These are phyloP conservation scores for Thamnaconus septentrionalis DNA, from an alignment of 2,113 vertebrate species.

Conservation along the genomic window DNA sequence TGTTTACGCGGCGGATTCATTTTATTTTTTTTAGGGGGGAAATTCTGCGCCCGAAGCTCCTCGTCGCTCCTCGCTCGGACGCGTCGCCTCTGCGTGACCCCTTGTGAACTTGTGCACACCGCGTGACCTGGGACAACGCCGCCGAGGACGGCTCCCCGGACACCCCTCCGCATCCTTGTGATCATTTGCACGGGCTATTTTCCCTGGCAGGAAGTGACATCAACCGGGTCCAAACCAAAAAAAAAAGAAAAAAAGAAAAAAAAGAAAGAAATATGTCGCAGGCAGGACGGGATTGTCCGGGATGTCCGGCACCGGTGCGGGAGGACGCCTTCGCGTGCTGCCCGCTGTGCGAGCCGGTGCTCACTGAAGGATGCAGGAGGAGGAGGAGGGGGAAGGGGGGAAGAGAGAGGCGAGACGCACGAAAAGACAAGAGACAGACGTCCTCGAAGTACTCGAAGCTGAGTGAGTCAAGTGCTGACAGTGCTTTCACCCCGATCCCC, in stretches of 20 bases:
- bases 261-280: slow-evolving; percentile 64
- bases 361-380: slow-evolving; percentile 57
- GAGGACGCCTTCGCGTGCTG: slow-evolving; percentile 46
- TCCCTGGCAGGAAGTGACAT: slow-evolving; percentile 80
- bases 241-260: not conserved
- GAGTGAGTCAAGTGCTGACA: slow-evolving; percentile 69
- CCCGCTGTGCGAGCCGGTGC: slow-evolving; percentile 39
- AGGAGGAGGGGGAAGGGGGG: slow-evolving; percentile 30
- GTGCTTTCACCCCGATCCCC: slow-evolving; percentile 56
- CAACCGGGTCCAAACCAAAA: slow-evolving; percentile 70
- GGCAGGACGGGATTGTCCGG: slow-evolving; percentile 62
- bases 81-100: slow-evolving; percentile 9
- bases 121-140: slow-evolving; percentile 18
- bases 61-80: slow-evolving; percentile 12
- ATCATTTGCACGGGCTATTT: slow-evolving; percentile 40
- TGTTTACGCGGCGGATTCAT: slow-evolving; percentile 41
- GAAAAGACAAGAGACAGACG: slow-evolving; percentile 13
- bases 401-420: slow-evolving; percentile 44
- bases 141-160: slow-evolving; percentile 27
- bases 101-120: slow-evolving; percentile 6
- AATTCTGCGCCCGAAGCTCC: not conserved
- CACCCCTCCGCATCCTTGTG: slow-evolving; percentile 43
- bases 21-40: not conserved
- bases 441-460: slow-evolving; percentile 56
- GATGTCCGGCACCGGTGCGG: slow-evolving; percentile 59